Percentiles rank a stretch among this genome's conserved stretches.
Conservation (phyloP, 1,140 invertebrate species). For the Mylabris phalerata region DNA sequence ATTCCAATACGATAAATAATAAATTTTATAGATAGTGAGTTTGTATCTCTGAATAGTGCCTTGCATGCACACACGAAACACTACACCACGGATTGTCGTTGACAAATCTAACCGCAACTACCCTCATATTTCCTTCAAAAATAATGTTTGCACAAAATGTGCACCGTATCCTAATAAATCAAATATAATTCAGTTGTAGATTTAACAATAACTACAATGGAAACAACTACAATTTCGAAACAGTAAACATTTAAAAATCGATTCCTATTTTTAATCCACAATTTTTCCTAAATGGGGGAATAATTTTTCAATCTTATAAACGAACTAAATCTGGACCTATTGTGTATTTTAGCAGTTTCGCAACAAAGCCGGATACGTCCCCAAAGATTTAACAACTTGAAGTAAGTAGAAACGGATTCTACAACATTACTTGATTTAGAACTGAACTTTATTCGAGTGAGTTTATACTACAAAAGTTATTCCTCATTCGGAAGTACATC, state of each 20-base stretch:
- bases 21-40: no score
- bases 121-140: conserved; percentile 22
- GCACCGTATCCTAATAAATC: conserved; percentile 15
- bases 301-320: no score
- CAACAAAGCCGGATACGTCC: conserved; percentile 18
- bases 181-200: conserved; percentile 6
- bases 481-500: conserved; percentile 32
- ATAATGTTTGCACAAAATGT: conserved; percentile 8
- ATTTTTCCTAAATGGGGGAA: no score
- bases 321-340: no score
- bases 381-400: conserved; percentile 16
- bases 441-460: conserved; percentile 19
- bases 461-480: conserved; percentile 15
- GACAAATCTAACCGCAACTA: conserved; percentile 23
- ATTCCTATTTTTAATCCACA: no score
- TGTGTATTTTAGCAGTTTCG: not conserved
- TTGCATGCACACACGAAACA: conserved; percentile 16
- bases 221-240: no score
- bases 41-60: no score
- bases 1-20: no score
- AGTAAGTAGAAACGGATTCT: conserved; percentile 19
- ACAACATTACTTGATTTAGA: conserved; percentile 23
- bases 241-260: no score
- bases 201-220: no score
- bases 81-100: conserved; percentile 18